These are phyloP conservation scores for Parotocinclus haroldoi DNA, from an alignment of 2,797 vertebrate genomes.

Conservation along the genomic window DNA sequence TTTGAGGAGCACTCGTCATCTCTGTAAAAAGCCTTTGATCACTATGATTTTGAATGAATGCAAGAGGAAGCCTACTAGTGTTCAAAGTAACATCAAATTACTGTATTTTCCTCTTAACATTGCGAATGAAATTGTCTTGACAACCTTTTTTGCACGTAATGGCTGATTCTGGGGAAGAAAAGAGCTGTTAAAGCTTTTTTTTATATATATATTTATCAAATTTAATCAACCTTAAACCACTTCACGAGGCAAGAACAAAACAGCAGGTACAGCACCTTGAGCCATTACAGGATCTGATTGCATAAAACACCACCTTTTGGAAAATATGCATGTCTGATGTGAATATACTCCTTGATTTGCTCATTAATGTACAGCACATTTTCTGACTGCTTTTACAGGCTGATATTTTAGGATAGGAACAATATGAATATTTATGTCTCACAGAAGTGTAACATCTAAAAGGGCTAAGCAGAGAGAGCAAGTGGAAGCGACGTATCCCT, in stretches of 20 bases:
- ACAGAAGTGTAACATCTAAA: slow-evolving; percentile 50
- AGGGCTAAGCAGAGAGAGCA: slow-evolving; percentile 34
- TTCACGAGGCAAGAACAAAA: slow-evolving; percentile 15
- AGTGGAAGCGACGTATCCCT: slow-evolving; percentile 36
- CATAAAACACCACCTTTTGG: slow-evolving; percentile 11
- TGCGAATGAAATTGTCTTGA: slow-evolving; percentile 38
- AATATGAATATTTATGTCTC: slow-evolving; percentile 51
- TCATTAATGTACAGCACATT: slow-evolving; percentile 5
- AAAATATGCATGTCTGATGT: slow-evolving; percentile 28
- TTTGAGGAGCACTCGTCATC: slow-evolving; percentile 26
- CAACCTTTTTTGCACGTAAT: slow-evolving; percentile 30
- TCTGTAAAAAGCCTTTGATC: slow-evolving; percentile 36
- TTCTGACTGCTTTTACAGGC: slow-evolving; percentile 13
- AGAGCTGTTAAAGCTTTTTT: slow-evolving; percentile 8
- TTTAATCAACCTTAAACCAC: slow-evolving; percentile 20
- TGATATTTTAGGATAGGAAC: slow-evolving; percentile 43
- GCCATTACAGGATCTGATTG: slow-evolving; percentile 21
- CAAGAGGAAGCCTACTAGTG: slow-evolving; percentile 27
- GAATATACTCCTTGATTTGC: slow-evolving; percentile 26
- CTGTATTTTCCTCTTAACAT: slow-evolving; percentile 41
- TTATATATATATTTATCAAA: slow-evolving; percentile 11
- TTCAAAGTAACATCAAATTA: slow-evolving; percentile 41
- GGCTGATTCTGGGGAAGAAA: slow-evolving; percentile 17
- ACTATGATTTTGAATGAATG: slow-evolving; percentile 34
- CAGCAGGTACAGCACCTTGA: slow-evolving; percentile 5